phyloP scores from a whole-genome alignment of 2,113 vertebrate species.

The Rhinoptilus africanus region DNA sequence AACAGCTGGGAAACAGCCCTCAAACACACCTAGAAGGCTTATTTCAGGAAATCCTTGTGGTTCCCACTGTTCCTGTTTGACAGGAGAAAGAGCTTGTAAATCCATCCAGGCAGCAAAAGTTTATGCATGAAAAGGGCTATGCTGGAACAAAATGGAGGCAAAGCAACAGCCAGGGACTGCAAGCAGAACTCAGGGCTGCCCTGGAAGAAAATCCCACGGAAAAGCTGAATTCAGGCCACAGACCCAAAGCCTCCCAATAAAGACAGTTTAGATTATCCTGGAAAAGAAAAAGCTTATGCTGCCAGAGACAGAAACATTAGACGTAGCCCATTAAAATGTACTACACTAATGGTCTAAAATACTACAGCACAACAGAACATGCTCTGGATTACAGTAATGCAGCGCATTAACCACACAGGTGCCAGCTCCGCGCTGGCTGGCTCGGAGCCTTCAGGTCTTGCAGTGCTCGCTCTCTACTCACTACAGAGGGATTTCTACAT shows the following conservation, averaged over 20 bases:
- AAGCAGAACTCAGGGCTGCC: background rate
- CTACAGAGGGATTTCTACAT: background rate
- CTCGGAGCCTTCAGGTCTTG: background rate
- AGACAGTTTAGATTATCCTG: background rate
- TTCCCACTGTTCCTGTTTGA: slow-evolving; percentile 10
- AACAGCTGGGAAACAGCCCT: background rate
- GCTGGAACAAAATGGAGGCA: background rate
- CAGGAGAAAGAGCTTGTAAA: background rate
- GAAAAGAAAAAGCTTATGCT: background rate
- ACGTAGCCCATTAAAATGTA: background rate
- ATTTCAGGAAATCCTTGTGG: slow-evolving; percentile 24
- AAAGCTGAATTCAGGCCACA: background rate
- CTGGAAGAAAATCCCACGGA: background rate
- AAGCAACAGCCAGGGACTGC: background rate
- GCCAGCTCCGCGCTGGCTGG: background rate
- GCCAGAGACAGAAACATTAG: slow-evolving; percentile 6
- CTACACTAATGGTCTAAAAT: background rate
- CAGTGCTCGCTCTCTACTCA: background rate
- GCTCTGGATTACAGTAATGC: background rate
- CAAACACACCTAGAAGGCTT: slow-evolving; percentile 9
- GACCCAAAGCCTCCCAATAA: background rate
- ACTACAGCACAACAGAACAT: background rate
- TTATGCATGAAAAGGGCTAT: background rate
- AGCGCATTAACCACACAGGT: background rate
- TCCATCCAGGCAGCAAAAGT: background rate